phyloP scores from a whole-genome alignment of 1,140 invertebrate species.

The Atopsyche davidsoni region DNA sequence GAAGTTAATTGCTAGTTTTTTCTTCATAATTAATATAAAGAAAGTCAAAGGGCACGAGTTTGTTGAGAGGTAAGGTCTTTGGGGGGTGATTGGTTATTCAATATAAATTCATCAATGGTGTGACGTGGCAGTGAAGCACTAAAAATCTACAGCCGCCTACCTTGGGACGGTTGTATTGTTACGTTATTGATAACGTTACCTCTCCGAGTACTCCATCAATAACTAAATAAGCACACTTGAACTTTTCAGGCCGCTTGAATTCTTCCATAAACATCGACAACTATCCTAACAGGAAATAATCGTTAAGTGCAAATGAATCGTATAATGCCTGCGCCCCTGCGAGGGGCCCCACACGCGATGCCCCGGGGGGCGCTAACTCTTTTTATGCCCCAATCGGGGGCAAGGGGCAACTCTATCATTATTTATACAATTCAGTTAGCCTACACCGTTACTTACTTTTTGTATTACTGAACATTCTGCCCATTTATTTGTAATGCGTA shows the following conservation, averaged over 20 bases:
- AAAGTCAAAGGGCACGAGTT: too few relatives aligned
- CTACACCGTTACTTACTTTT: conserved; percentile 19
- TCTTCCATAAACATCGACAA: neutral
- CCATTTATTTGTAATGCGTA: neutral
- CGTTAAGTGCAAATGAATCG: conserved; percentile 30
- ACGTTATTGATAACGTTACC: too few relatives aligned
- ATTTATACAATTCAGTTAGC: conserved; percentile 31
- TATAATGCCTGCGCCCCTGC: conserved; percentile 20
- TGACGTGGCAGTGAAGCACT: too few relatives aligned
- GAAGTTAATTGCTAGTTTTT: too few relatives aligned
- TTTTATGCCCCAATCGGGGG: conserved; percentile 28
- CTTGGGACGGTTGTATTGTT: too few relatives aligned
- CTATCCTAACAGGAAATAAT: conserved; percentile 21
- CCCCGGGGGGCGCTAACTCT: conserved; percentile 25
- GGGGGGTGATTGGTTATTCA: too few relatives aligned
- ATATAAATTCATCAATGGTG: too few relatives aligned
- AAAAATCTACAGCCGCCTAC: too few relatives aligned
- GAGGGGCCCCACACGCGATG: conserved; percentile 24
- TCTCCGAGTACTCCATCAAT: too few relatives aligned
- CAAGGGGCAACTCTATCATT: conserved; percentile 30
- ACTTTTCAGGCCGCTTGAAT: neutral
- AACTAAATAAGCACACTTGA: too few relatives aligned
- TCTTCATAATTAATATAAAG: too few relatives aligned
- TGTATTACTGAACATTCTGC: conserved; percentile 12
- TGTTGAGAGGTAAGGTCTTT: too few relatives aligned